Percentiles rank a stretch among this genome's conserved stretches.
phyloP scores from a whole-genome alignment of 2,888 invertebrate species.

The Cremastobaeus sp. region DNA sequence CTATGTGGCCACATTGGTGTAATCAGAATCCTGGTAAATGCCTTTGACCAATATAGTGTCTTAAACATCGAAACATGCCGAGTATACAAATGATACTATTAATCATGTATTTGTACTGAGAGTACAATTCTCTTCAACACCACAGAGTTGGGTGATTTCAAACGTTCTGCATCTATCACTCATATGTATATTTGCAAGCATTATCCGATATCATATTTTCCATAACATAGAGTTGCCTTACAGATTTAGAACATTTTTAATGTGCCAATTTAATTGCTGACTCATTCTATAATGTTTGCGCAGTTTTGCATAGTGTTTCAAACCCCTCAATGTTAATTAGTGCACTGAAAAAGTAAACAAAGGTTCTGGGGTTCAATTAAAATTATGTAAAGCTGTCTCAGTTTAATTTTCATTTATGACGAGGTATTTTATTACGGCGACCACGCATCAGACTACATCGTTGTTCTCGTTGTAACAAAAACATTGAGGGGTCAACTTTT shows the following conservation, averaged over 20 bases:
- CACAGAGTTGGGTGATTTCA: constrained; percentile 38
- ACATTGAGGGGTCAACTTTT: no score
- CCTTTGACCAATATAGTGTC: constrained; percentile 78
- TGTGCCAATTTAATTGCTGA: constrained; percentile 44
- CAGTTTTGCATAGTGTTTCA: no score
- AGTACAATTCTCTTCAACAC: constrained; percentile 40
- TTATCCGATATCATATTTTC: constrained; percentile 24
- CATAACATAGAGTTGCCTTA: no score
- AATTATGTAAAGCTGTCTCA: no score
- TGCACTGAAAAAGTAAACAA: no score
- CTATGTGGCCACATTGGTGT: constrained; percentile 89
- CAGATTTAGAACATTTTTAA: constrained; percentile 15
- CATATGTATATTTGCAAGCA: neutral
- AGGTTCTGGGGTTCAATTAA: no score
- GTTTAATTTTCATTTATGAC: no score
- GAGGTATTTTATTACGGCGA: no score
- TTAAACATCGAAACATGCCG: constrained; percentile 21
- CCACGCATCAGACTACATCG: no score
- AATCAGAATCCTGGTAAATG: constrained; percentile 87
- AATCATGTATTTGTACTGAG: constrained; percentile 41
- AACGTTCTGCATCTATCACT: constrained; percentile 15
- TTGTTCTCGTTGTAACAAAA: no score
- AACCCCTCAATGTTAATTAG: no score
- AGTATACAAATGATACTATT: constrained; percentile 22
- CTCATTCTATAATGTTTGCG: no score